phyloP scores from a whole-genome alignment of 2,797 vertebrate species.

The Novumbra hubbsi region DNA sequence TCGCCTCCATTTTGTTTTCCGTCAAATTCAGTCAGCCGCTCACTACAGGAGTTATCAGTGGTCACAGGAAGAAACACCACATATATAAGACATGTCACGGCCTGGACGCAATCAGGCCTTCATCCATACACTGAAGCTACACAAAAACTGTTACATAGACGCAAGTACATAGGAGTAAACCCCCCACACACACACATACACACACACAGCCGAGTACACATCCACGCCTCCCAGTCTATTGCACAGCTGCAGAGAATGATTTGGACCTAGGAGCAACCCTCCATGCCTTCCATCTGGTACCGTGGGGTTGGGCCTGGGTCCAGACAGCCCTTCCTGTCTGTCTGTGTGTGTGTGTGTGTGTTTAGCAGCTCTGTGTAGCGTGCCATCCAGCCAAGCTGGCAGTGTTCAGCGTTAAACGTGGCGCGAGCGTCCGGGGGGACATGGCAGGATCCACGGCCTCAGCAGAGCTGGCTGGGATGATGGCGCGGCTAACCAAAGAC shows the following conservation, averaged over 20 bases:
- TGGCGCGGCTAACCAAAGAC: not conserved
- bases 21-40: slow-evolving; percentile 45
- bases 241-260: slow-evolving; percentile 59
- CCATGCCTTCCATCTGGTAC: slow-evolving; percentile 61
- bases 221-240: slow-evolving; percentile 36
- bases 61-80: slow-evolving; percentile 34
- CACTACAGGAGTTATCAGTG: slow-evolving; percentile 33
- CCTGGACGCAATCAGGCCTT: no score
- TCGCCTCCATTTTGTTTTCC: slow-evolving; percentile 37
- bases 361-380: slow-evolving; percentile 34
- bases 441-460: slow-evolving; percentile 34
- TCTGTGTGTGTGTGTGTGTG: slow-evolving; percentile 7
- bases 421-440: slow-evolving; percentile 50
- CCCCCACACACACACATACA: not conserved
- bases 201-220: not conserved
- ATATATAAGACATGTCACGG: not conserved
- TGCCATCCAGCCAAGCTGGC: slow-evolving; percentile 56
- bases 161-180: not conserved
- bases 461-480: slow-evolving; percentile 40
- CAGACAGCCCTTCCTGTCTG: slow-evolving; percentile 20
- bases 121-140: not conserved
- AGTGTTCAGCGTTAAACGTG: slow-evolving; percentile 38
- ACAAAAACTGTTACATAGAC: not conserved
- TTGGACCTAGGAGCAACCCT: slow-evolving; percentile 55
- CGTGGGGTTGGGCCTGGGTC: slow-evolving; percentile 39